phyloP scores from a whole-genome alignment of 2,113 vertebrate genomes.

The Andinoacara biseriatus region DNA sequence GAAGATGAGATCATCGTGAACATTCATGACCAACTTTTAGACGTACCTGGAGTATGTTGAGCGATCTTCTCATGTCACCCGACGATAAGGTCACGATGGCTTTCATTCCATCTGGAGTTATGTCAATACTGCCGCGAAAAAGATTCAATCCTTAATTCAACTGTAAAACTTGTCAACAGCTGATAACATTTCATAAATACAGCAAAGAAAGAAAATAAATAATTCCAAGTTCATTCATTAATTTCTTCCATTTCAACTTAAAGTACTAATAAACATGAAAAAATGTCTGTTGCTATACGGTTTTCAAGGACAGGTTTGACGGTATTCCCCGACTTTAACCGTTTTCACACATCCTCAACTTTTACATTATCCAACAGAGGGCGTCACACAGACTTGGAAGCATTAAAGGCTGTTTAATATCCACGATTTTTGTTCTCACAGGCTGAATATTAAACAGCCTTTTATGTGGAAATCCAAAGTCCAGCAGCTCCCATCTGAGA shows the following conservation, averaged over 20 bases:
- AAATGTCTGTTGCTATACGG: no score
- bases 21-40: fast-evolving
- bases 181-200: neutral
- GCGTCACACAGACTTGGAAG: no score
- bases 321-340: neutral
- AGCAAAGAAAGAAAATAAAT: neutral
- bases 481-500: no score
- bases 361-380: no score
- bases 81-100: conserved; percentile 92
- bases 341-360: neutral
- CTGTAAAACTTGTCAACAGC: neutral
- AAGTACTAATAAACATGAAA: neutral
- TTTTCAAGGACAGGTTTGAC: neutral
- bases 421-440: no score
- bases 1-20: neutral
- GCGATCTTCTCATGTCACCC: conserved; percentile 94
- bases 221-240: neutral
- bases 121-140: conserved; percentile 83
- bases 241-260: neutral
- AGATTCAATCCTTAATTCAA: neutral
- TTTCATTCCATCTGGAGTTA: conserved; percentile 92
- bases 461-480: no score
- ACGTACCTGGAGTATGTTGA: conserved; percentile 95
- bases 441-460: no score
- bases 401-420: no score